These are phyloP conservation scores for Heterodera filipjevi DNA, from an alignment of 2,888 invertebrate species.

Conservation along the genomic window DNA sequence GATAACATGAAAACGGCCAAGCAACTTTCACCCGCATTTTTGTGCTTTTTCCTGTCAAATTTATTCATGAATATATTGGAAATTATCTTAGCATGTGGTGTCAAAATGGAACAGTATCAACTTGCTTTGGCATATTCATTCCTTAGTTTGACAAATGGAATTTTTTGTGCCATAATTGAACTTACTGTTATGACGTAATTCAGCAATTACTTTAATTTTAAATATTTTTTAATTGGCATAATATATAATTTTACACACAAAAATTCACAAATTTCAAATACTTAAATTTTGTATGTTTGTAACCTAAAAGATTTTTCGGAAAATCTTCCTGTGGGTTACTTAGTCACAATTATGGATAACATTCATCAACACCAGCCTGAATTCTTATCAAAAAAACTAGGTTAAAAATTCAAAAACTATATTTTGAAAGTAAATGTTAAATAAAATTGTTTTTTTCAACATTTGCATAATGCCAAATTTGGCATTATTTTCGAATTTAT, in stretches of 20 bases:
- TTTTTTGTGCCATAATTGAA: not conserved
- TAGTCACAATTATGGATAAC: too few species aligned
- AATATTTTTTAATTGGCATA: not conserved
- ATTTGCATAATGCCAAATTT: not conserved
- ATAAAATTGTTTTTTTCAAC: not conserved
- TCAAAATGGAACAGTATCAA: not conserved
- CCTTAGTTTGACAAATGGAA: not conserved
- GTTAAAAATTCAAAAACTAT: too few species aligned
- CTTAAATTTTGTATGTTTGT: too few species aligned
- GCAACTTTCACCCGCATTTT: slow-evolving; percentile 2
- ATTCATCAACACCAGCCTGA: too few species aligned
- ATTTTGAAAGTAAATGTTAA: too few species aligned
- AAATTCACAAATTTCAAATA: too few species aligned
- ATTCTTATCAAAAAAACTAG: too few species aligned
- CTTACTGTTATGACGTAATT: not conserved
- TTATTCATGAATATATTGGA: not conserved
- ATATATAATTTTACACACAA: not conserved
- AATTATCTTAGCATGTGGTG: not conserved
- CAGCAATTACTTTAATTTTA: not conserved
- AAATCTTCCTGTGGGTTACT: too few species aligned
- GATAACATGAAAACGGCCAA: not conserved
- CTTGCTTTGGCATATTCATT: not conserved
- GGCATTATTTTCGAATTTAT: not conserved
- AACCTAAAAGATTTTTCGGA: too few species aligned
- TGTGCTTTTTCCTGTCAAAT: not conserved